Base-by-base conservation (phyloP, 1,140 invertebrate species). In the Galleria mellonella region DNA sequence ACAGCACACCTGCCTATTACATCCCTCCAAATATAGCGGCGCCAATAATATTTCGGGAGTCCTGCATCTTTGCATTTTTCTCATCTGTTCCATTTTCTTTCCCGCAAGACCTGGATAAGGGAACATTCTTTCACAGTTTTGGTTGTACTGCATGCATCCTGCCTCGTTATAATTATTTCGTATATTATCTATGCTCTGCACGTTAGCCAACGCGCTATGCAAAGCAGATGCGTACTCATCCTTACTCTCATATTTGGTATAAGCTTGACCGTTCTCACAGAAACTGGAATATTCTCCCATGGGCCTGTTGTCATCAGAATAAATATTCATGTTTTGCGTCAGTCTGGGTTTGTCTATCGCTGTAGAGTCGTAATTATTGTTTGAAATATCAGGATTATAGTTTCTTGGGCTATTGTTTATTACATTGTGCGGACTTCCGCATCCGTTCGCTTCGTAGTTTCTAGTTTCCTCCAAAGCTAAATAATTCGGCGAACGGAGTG, bases 21-120 rank as follows among this genome's bases (percentile, higher is more conserved):
- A 78, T 1, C 72, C 66, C 32, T 87, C 85, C 32, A 90, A 78
- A 75, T 93, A 94, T 50, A 93, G 90, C 2, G 94, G 93, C 0
- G 93, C 90, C 1, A 95, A 72, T 15, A 95, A 71, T 39, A 95
- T 92, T 82, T 95, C 93, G 0, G 93, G 91, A 0, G 93, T 94
- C 48, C 93, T 84, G 36, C 89, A 89, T 8, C 91, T 71, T 55
- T 88, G 88, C 71, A 86, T 76, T 69, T 83, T 85, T 53, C 74
- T 62, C 58, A 72, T 57, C 43, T 76, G 71, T 39, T 85, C 79
- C 58, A 69, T 65, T 45, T 72, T 79, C 62, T 72, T 75, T 7
- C 61, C 62, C n/a, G 48, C 50, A 9, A 62, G 10, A 8, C 45
- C 59, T 0, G 60, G 43, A 28, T 77, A 81, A 8, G 56, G 63